These are phyloP conservation scores for Cecidostiba fungosa DNA, from an alignment of 2,888 invertebrate species.

Conservation along the genomic window DNA sequence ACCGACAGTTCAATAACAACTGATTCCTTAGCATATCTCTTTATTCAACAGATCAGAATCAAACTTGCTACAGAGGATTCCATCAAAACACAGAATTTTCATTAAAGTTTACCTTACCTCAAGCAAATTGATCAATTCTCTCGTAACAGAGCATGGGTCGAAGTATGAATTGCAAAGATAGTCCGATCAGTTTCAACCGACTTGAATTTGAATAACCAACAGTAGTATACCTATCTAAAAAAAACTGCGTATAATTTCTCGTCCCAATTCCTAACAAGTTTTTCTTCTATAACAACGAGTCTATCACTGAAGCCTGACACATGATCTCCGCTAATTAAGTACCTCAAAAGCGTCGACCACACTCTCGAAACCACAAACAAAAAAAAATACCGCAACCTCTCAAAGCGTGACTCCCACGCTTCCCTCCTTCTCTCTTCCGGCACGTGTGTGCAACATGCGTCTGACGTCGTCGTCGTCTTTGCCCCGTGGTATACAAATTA, in stretches of 20 bases:
- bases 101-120: slow-evolving; percentile 15
- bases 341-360: neutral
- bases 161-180: neutral
- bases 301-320: neutral
- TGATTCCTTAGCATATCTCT: neutral
- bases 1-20: neutral
- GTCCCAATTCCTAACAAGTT: neutral
- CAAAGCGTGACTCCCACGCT: neutral
- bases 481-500: slow-evolving; percentile 62
- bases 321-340: neutral
- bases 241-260: neutral
- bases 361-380: neutral
- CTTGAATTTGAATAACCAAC: neutral
- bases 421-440: neutral
- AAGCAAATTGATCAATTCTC: slow-evolving; percentile 12
- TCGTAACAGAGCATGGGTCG: neutral
- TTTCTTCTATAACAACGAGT: neutral
- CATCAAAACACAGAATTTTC: neutral
- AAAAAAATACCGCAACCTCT: neutral
- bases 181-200: neutral
- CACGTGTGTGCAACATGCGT: neutral
- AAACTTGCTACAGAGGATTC: neutral
- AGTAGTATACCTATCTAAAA: neutral
- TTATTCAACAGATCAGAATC: neutral
- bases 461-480: slow-evolving; percentile 27